These are phyloP conservation scores for Hermodice carunculata DNA, from an alignment of 2,888 invertebrate species.

Conservation along the genomic window DNA sequence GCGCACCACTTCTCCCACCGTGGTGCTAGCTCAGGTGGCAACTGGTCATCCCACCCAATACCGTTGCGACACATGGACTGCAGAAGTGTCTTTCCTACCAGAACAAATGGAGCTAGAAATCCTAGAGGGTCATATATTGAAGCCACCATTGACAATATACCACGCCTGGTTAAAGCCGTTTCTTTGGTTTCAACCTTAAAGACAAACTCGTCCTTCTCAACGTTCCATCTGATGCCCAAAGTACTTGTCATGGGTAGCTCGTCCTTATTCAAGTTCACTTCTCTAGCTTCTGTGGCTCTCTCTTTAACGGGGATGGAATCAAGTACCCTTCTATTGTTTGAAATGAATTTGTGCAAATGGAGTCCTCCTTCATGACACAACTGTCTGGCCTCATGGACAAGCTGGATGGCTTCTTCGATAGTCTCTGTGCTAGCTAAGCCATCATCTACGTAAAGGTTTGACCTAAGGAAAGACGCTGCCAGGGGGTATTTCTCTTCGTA, in stretches of 20 bases:
- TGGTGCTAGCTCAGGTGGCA: too few species aligned
- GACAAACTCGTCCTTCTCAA: constrained; percentile 17
- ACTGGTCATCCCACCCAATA: too few species aligned
- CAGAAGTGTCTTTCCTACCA: too few species aligned
- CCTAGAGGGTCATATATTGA: constrained; percentile 39
- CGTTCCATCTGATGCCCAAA: constrained; percentile 28
- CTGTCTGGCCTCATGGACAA: constrained; percentile 14
- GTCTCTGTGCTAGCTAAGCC: constrained; percentile 19
- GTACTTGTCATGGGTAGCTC: constrained; percentile 16
- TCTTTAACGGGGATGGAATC: constrained; percentile 27
- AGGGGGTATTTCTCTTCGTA: constrained; percentile 3
- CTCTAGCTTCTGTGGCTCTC: constrained; percentile 14
- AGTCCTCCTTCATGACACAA: constrained; percentile 30
- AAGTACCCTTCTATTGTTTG: constrained; percentile 33
- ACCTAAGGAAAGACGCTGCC: constrained; percentile 25
- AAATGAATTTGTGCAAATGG: constrained; percentile 38
- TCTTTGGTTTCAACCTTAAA: constrained; percentile 21
- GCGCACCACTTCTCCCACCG: too few species aligned
- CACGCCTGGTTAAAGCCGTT: constrained; percentile 26
- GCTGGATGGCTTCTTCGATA: constrained; percentile 4
- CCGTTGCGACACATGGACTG: too few species aligned
- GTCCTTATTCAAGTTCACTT: constrained; percentile 27
- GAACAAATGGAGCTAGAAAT: too few species aligned
- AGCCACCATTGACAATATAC: constrained; percentile 33
- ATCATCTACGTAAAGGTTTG: constrained; percentile 37